Conservation (phyloP, 1,140 invertebrate species). For the Magallana gigas region DNA sequence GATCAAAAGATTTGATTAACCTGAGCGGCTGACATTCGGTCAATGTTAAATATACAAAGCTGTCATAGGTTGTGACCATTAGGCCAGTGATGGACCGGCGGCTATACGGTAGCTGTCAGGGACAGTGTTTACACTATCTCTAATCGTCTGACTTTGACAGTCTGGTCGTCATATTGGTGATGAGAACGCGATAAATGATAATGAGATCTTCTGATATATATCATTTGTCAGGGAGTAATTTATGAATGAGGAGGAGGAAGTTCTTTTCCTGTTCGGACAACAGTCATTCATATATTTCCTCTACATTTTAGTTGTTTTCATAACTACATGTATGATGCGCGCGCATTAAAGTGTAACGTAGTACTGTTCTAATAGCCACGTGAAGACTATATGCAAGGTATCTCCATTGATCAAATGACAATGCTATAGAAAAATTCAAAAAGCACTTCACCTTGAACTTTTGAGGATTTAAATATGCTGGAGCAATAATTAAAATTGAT, state of each 20-base stretch:
- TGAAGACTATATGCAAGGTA: no score
- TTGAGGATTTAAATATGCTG: no score
- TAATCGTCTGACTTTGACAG: slow-evolving; percentile 14
- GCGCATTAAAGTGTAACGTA: no score
- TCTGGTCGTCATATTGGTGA: background rate
- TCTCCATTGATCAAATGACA: no score
- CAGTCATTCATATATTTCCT: background rate
- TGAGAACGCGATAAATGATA: slow-evolving; percentile 27
- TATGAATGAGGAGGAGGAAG: slow-evolving; percentile 1
- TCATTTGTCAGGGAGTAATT: background rate
- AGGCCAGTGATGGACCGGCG: background rate
- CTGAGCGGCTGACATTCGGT: background rate
- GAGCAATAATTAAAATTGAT: no score
- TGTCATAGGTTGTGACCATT: background rate
- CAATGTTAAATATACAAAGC: slow-evolving; percentile 16
- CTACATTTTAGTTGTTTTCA: no score
- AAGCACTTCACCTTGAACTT: no score
- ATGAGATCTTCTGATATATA: background rate
- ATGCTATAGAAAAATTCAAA: no score
- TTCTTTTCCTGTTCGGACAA: background rate
- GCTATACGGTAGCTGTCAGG: background rate
- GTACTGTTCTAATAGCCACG: no score
- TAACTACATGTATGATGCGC: no score
- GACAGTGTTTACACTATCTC: background rate
- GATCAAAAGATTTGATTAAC: slow-evolving; percentile 24